Evolutionary conservation across 2,888 invertebrate genomes (phyloP).

Genomic region (Lasioglossum leucozonium): DNA sequence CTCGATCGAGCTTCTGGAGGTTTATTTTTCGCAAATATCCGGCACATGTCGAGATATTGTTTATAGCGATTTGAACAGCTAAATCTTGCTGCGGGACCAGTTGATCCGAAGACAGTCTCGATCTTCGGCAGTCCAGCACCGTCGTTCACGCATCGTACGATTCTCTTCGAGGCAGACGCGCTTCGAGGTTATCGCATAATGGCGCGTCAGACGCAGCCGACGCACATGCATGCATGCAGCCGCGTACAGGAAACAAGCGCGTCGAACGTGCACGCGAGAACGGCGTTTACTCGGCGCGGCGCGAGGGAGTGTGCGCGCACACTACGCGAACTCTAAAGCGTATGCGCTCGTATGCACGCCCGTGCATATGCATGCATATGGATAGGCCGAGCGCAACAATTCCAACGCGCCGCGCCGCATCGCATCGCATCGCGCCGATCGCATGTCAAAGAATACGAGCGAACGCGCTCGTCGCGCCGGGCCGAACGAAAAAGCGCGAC

Average conservation of each 20-base stretch:
- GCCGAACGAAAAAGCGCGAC: neutral
- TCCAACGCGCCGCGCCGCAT: neutral
- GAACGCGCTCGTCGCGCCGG: neutral
- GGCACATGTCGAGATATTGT: neutral
- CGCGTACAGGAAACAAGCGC: constrained; percentile 29
- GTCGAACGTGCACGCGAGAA: constrained; percentile 39
- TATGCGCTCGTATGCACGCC: constrained; percentile 15
- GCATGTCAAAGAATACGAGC: constrained; percentile 35
- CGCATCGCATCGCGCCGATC: neutral
- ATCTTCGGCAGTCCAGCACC: neutral
- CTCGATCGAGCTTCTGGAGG: neutral
- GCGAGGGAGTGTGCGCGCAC: neutral
- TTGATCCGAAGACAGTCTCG: neutral
- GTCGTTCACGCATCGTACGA: neutral
- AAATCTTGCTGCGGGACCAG: neutral
- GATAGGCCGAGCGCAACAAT: constrained; percentile 25
- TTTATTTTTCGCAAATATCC: neutral
- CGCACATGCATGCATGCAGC: constrained; percentile 23
- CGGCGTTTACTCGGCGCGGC: neutral
- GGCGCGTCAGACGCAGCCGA: constrained; percentile 65
- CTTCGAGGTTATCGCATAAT: constrained; percentile 67
- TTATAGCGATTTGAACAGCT: neutral
- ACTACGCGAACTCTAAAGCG: neutral
- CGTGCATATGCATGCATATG: constrained; percentile 30
- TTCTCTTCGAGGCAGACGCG: constrained; percentile 59